phyloP scores from a whole-genome alignment of 2,113 vertebrate genomes.

The Rousettus leschenaultii region DNA sequence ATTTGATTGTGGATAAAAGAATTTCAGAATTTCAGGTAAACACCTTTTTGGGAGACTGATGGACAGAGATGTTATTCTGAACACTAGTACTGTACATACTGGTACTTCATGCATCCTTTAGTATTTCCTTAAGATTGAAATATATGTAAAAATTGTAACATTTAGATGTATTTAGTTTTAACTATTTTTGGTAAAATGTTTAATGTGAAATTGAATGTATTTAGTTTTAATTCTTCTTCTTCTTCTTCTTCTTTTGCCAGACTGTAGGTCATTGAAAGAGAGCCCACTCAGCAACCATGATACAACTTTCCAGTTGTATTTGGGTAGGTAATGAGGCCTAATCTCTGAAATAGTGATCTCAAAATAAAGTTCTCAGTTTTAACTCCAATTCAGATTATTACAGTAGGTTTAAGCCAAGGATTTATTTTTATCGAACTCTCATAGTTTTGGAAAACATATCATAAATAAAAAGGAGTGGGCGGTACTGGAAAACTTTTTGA shows the following conservation, averaged over 20 bases:
- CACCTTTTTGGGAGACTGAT: neutral
- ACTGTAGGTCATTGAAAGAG: neutral
- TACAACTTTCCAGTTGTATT: neutral
- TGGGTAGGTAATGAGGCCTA: neutral
- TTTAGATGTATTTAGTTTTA: neutral
- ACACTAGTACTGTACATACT: neutral
- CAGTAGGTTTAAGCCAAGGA: neutral
- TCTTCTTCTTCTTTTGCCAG: neutral
- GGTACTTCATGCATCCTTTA: neutral
- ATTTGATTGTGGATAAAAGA: neutral
- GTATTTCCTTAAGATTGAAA: neutral
- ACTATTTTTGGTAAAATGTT: no score
- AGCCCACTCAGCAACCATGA: neutral
- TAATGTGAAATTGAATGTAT: no score
- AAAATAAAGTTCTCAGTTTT: neutral
- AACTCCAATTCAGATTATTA: neutral
- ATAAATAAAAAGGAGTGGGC: neutral
- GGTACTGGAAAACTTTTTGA: neutral
- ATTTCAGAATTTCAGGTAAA: neutral
- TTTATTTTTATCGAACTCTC: conserved; percentile 18
- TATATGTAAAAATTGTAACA: neutral
- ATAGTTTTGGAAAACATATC: neutral
- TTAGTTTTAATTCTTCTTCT: no score
- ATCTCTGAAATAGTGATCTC: neutral
- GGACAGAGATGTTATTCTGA: neutral